These are phyloP conservation scores for Pteria penguin DNA, from an alignment of 2,888 invertebrate genomes.

Conservation along the genomic window DNA sequence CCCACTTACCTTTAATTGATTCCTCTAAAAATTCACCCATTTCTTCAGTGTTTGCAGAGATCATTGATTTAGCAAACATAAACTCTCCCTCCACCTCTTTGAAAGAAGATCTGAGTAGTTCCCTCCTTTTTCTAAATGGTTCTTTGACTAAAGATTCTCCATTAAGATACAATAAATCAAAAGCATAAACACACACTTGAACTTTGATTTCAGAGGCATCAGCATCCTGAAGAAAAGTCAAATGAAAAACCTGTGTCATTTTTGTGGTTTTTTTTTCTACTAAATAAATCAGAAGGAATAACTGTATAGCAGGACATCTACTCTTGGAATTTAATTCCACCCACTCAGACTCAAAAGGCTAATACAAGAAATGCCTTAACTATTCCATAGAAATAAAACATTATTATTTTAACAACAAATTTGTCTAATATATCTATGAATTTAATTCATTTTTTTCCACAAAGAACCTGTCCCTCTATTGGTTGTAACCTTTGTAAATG, in stretches of 20 bases:
- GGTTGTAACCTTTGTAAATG: too few species aligned
- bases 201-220: constrained; percentile 88
- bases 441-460: too few species aligned
- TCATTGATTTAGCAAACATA: constrained; percentile 90
- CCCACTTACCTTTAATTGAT: constrained; percentile 91
- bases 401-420: too few species aligned
- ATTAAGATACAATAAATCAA: constrained; percentile 96
- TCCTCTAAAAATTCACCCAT: constrained; percentile 96
- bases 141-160: constrained; percentile 90
- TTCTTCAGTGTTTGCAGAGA: constrained; percentile 92
- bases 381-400: too few species aligned
- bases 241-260: neutral
- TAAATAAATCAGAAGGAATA: neutral
- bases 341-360: too few species aligned
- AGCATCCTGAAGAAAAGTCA: constrained; percentile 83
- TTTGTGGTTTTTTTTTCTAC: neutral
- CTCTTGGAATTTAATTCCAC: too few species aligned
- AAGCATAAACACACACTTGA: constrained; percentile 96
- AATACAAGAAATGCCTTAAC: too few species aligned
- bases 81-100: constrained; percentile 87
- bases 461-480: too few species aligned
- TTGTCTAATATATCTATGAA: too few species aligned
- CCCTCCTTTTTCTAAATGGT: constrained; percentile 88
- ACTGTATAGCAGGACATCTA: neutral
- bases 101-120: constrained; percentile 84